phyloP scores from a whole-genome alignment of 2,113 vertebrate genomes.

The Aptenodytes patagonicus region DNA sequence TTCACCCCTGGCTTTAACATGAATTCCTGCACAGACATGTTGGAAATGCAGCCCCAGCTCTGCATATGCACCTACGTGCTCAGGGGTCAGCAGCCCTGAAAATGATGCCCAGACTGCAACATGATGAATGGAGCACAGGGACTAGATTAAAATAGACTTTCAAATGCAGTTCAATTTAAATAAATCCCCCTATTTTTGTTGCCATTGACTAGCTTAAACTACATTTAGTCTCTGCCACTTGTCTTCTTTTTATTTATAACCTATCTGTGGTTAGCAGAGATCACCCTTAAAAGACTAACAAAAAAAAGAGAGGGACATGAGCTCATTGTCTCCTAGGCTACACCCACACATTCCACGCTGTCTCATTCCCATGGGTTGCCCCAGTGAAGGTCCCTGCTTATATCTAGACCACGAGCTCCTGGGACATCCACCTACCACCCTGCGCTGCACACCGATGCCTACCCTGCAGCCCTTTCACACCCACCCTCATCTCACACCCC shows the following conservation, averaged over 20 bases:
- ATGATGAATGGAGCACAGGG: background rate
- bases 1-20: background rate
- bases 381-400: background rate
- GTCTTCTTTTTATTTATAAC: background rate
- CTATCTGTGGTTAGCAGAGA: background rate
- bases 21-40: background rate
- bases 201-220: background rate
- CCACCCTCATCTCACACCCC: background rate
- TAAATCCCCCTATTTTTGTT: background rate
- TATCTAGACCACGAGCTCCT: background rate
- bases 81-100: background rate
- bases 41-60: background rate
- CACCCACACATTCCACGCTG: background rate
- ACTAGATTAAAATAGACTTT: background rate
- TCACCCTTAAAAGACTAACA: background rate
- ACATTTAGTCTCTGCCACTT: background rate
- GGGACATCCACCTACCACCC: background rate
- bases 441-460: fast-evolving
- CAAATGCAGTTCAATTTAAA: background rate
- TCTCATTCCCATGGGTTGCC: background rate
- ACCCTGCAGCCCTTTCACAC: background rate
- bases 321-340: background rate
- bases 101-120: background rate
- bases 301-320: background rate
- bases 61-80: background rate